Evolutionary conservation across 2,113 vertebrate genomes (phyloP).

Genomic region (Poicephalus meyeri): DNA sequence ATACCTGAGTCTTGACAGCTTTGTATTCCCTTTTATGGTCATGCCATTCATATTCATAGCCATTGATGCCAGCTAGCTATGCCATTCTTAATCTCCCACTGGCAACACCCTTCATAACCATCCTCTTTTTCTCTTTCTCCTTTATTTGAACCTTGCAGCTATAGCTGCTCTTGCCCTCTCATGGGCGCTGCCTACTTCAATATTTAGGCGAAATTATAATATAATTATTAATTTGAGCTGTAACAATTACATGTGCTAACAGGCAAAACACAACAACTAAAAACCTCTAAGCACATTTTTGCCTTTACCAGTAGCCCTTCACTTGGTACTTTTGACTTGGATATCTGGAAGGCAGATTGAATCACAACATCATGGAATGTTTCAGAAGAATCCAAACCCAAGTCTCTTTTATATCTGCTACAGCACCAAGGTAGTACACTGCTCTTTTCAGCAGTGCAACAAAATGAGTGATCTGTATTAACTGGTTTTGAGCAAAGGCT

Average conservation of each 20-base stretch:
- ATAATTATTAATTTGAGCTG: not conserved
- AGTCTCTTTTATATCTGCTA: not conserved
- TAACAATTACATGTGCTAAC: not conserved
- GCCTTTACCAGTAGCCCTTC: not conserved
- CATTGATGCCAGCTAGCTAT: not conserved
- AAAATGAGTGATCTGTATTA: not conserved
- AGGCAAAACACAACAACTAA: not conserved
- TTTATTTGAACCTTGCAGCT: not conserved
- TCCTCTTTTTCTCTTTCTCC: not conserved
- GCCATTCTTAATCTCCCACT: not conserved
- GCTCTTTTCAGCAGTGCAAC: not conserved
- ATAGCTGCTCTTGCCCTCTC: not conserved
- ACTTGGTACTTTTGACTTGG: not conserved
- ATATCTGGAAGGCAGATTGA: not conserved
- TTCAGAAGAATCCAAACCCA: not conserved
- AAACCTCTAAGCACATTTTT: not conserved
- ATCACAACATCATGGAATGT: fast-evolving
- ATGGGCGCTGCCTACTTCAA: not conserved
- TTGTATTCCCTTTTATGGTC: not conserved
- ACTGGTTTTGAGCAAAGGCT: not conserved
- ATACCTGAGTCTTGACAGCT: not conserved
- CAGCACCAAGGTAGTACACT: not conserved
- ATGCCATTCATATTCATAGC: not conserved
- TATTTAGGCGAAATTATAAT: not conserved
- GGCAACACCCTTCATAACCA: not conserved